Evolutionary conservation across 2,113 vertebrate genomes (phyloP).

Genomic region (Apeltes quadracus): DNA sequence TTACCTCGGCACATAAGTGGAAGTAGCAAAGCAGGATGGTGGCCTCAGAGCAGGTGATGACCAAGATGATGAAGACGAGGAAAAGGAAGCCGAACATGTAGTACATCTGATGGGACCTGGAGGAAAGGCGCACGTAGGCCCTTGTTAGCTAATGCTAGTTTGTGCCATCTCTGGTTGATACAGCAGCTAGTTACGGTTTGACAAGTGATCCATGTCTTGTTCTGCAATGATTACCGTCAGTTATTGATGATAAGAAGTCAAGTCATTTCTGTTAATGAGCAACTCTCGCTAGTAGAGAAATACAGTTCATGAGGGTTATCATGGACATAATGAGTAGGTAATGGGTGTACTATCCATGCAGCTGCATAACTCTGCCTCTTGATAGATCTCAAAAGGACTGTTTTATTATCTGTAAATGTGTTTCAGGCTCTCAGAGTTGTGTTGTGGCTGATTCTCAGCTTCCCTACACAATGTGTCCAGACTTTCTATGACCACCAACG

Average conservation of each 20-base stretch:
- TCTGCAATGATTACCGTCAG: too few relatives aligned
- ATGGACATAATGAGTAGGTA: too few relatives aligned
- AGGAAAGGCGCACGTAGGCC: neutral
- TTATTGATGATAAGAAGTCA: neutral
- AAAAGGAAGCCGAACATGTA: conserved; percentile 97
- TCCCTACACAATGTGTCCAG: neutral
- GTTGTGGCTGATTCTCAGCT: neutral
- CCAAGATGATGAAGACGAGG: conserved; percentile 93
- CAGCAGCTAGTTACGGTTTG: too few relatives aligned
- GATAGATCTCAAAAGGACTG: neutral
- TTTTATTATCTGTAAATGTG: neutral
- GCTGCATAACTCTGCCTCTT: neutral
- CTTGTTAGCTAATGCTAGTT: too few relatives aligned
- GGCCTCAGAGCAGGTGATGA: conserved; percentile 95
- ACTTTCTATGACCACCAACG: neutral
- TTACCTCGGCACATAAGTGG: conserved; percentile 94
- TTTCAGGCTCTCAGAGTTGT: neutral
- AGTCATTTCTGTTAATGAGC: neutral
- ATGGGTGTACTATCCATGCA: too few relatives aligned
- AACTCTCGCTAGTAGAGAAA: neutral
- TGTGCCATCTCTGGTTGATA: too few relatives aligned
- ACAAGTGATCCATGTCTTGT: too few relatives aligned
- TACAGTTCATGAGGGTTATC: neutral
- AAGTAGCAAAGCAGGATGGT: conserved; percentile 96
- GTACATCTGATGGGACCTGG: conserved; percentile 97